phyloP scores from a whole-genome alignment of 2,888 invertebrate genomes.

The Tanypteryx hageni region DNA sequence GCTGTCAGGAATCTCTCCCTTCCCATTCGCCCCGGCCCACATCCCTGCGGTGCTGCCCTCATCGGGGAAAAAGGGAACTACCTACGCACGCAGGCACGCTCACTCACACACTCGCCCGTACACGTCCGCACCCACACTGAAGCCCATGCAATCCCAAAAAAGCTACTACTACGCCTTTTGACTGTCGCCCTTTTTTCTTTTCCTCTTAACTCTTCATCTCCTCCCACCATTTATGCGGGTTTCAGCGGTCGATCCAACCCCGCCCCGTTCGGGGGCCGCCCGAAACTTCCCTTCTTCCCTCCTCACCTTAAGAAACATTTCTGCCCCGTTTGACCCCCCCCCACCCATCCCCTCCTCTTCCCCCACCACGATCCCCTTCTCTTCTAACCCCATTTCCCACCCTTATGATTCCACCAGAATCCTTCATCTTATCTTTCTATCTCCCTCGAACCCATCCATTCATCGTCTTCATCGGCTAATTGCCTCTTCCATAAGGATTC shows the following conservation, averaged over 20 bases:
- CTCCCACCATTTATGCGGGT: too few species aligned
- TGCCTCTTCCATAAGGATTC: neutral
- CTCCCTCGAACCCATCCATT: neutral
- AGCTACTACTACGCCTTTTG: too few species aligned
- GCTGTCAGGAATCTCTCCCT: constrained; percentile 12
- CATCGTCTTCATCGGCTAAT: constrained; percentile 12
- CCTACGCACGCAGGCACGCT: neutral
- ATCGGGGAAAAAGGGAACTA: neutral
- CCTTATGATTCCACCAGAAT: neutral
- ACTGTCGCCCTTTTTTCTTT: too few species aligned
- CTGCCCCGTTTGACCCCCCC: too few species aligned
- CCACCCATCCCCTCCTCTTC: too few species aligned
- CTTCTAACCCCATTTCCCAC: neutral
- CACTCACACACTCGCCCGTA: neutral
- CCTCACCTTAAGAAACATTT: too few species aligned
- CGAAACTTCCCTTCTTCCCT: too few species aligned
- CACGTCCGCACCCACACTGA: neutral
- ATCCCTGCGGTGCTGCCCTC: neutral
- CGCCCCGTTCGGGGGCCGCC: too few species aligned
- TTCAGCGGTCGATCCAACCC: too few species aligned
- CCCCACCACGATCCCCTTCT: too few species aligned
- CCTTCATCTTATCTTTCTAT: neutral
- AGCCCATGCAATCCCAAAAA: neutral
- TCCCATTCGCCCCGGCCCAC: neutral
- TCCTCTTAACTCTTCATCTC: too few species aligned